Percentiles rank a stretch among this genome's conserved stretches.
Evolutionary conservation across 2,113 vertebrate genomes (phyloP).

Genomic region (Onychostruthus taczanowskii): DNA sequence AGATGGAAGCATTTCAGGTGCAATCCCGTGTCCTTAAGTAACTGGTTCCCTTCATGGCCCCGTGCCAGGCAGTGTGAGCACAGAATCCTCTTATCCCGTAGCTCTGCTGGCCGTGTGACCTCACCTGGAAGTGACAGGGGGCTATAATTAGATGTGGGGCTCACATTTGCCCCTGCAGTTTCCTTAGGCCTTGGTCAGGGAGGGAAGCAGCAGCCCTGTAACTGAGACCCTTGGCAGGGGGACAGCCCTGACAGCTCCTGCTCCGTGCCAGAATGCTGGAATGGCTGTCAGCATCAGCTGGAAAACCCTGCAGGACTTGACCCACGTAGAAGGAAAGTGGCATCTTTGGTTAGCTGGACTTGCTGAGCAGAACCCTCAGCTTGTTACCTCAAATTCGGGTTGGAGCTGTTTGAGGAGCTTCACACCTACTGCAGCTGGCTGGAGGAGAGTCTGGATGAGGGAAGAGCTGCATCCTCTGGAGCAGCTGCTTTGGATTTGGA

Average conservation of each 20-base stretch:
- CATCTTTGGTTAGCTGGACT: background rate
- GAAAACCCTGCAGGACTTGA: background rate
- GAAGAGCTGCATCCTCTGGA: background rate
- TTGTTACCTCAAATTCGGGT: background rate
- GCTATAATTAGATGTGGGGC: background rate
- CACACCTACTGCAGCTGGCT: background rate
- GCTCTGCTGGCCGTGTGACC: background rate
- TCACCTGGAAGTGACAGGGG: conserved; percentile 18
- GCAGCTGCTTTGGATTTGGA: background rate
- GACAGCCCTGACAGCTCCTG: background rate
- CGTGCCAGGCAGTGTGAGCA: background rate
- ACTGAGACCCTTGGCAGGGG: background rate
- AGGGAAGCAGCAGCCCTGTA: background rate
- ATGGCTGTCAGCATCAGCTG: background rate
- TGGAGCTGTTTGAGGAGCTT: background rate
- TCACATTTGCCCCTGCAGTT: background rate
- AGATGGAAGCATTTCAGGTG: background rate
- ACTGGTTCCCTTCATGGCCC: background rate
- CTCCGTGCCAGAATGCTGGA: accelerated
- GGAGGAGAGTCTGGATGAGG: background rate
- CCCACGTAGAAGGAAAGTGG: background rate
- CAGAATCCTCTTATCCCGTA: conserved; percentile 23
- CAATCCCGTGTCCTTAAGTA: background rate
- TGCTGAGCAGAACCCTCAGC: background rate
- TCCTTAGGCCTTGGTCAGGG: accelerated